phyloP scores from a whole-genome alignment of 1,140 invertebrate species.

The Cryptotermes secundus region DNA sequence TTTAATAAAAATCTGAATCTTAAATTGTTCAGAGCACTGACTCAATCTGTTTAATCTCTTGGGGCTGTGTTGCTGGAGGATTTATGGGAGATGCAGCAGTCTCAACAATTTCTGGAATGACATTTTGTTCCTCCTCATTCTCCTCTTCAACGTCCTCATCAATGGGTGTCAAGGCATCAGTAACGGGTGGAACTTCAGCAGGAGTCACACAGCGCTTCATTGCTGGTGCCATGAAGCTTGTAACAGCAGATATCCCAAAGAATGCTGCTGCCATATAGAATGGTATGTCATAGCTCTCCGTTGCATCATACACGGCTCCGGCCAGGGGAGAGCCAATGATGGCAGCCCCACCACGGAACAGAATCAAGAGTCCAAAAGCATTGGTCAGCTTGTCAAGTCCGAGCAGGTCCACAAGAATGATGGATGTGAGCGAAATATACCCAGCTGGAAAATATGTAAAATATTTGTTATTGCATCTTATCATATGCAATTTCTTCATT shows the following conservation, averaged over 20 bases:
- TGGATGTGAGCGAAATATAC: constrained; percentile 96
- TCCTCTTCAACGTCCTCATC: constrained; percentile 75
- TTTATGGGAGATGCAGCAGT: constrained; percentile 58
- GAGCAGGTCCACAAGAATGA: constrained; percentile 93
- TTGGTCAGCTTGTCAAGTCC: constrained; percentile 95
- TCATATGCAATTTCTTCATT: not conserved
- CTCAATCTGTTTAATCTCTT: constrained; percentile 66
- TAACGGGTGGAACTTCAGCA: constrained; percentile 55
- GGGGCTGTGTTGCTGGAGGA: constrained; percentile 44
- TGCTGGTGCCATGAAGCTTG: constrained; percentile 79
- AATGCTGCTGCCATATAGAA: constrained; percentile 91
- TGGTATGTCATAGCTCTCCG: constrained; percentile 79
- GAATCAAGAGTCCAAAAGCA: constrained; percentile 91
- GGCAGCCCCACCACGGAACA: constrained; percentile 90
- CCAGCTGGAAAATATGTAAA: constrained; percentile 67
- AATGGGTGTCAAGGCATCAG: constrained; percentile 74
- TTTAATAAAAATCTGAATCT: no score
- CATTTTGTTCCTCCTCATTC: constrained; percentile 60
- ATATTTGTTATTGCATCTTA: not conserved
- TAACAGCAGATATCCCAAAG: constrained; percentile 80
- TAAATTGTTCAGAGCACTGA: constrained; percentile 58
- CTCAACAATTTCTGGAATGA: constrained; percentile 61
- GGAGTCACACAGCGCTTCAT: constrained; percentile 63
- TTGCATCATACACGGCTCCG: constrained; percentile 86
- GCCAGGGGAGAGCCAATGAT: constrained; percentile 80